Evolutionary conservation across 37 sponge, comb jelly and placozoan species (phyloP).

Genomic region (Theonella swinhoei): DNA sequence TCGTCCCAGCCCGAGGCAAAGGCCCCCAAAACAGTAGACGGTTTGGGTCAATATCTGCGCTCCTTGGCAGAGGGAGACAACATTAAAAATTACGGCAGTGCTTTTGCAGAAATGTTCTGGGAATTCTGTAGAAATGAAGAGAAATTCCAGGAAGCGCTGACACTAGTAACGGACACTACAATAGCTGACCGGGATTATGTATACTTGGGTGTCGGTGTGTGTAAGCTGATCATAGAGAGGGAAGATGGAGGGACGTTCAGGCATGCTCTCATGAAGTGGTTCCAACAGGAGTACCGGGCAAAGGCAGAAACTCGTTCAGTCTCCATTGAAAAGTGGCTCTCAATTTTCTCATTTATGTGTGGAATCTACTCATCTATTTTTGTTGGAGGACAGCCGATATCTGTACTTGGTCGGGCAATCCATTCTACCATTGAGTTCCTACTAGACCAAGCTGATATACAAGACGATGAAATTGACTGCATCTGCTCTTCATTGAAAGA

Average conservation of each 20-base stretch:
- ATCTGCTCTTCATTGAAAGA: conserved; percentile 54
- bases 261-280: conserved; percentile 25
- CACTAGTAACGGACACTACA: conserved; percentile 53
- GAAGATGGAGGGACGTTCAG: conserved; percentile 26
- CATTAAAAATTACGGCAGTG: conserved; percentile 37
- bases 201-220: conserved; percentile 57
- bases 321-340: conserved; percentile 80
- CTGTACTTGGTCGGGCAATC: conserved; percentile 41
- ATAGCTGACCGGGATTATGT: conserved; percentile 30
- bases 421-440: conserved; percentile 19
- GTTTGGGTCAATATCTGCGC: conserved; percentile 16
- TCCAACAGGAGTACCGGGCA: conserved; percentile 40
- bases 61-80: conserved; percentile 32
- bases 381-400: conserved; percentile 16
- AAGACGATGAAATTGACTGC: conserved; percentile 79
- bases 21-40: conserved; percentile 1
- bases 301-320: conserved; percentile 43
- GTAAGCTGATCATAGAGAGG: conserved; percentile 18
- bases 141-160: conserved; percentile 32
- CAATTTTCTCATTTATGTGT: conserved; percentile 60
- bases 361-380: conserved; percentile 33
- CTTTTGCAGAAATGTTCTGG: conserved; percentile 70
- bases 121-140: conserved; percentile 27
- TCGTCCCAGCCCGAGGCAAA: not conserved
- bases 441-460: conserved; percentile 36